Percentiles rank a stretch among this genome's conserved stretches.
Conservation (phyloP, 1,140 invertebrate species). For the Hyles vespertilio region DNA sequence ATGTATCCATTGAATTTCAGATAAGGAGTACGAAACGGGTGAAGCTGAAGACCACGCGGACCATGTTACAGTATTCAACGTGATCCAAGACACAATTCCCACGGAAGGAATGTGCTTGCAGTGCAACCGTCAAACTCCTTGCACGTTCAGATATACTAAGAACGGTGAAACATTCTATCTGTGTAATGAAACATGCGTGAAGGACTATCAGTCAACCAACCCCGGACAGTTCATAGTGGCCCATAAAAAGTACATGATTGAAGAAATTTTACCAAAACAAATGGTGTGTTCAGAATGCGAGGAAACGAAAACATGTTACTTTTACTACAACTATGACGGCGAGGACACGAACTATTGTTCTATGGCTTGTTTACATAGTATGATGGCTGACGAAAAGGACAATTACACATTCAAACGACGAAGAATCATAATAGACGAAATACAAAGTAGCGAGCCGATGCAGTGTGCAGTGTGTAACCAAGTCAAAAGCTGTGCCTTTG, state of each 20-base stretch:
- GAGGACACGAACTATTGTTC: constrained; percentile 75
- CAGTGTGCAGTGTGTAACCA: constrained; percentile 53
- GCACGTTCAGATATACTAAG: constrained; percentile 40
- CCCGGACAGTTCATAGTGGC: constrained; percentile 45
- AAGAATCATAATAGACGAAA: constrained; percentile 50
- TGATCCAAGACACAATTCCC: constrained; percentile 52
- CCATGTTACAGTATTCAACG: constrained; percentile 19
- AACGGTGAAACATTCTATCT: constrained; percentile 50
- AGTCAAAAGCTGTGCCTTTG: constrained; percentile 48
- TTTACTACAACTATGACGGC: constrained; percentile 74
- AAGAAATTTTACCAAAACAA: constrained; percentile 54
- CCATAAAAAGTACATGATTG: constrained; percentile 59
- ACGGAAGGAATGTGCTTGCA: constrained; percentile 47
- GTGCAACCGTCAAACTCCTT: constrained; percentile 43
- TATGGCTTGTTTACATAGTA: constrained; percentile 71
- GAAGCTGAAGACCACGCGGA: constrained; percentile 37
- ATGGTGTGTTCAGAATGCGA: constrained; percentile 67
- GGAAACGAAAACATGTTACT: constrained; percentile 72
- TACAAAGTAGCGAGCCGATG: constrained; percentile 31
- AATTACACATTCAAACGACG: constrained; percentile 68
- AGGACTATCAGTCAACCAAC: constrained; percentile 36
- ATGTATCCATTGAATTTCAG: constrained; percentile 27
- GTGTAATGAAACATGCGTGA: constrained; percentile 49
- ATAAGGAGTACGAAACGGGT: constrained; percentile 51
- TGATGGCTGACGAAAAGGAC: constrained; percentile 75